These are phyloP conservation scores for Cartodere bifasciata DNA, from an alignment of 2,888 invertebrate species.

Conservation along the genomic window DNA sequence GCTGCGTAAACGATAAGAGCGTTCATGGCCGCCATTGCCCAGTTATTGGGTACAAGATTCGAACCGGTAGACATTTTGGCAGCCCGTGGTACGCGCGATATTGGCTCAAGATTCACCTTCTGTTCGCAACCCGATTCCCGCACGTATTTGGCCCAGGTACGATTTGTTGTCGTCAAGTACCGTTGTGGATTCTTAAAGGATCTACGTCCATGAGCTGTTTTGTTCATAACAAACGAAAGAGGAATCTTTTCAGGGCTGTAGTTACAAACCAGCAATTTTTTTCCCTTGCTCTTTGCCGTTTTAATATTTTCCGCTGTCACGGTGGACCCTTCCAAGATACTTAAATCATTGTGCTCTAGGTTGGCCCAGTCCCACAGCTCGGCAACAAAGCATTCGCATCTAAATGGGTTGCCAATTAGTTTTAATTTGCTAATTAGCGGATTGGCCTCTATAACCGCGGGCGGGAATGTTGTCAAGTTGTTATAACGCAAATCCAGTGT, in stretches of 20 bases:
- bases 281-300: conserved; percentile 50
- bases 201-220: conserved; percentile 40
- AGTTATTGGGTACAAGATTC: conserved; percentile 23
- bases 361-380: conserved; percentile 65
- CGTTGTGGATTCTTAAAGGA: conserved; percentile 44
- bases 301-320: conserved; percentile 48
- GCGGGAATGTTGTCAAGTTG: conserved; percentile 45
- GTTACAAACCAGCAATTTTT: conserved; percentile 49
- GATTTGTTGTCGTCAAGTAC: conserved; percentile 43
- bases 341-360: conserved; percentile 48
- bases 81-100: conserved; percentile 19
- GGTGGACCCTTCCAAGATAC: conserved; percentile 52
- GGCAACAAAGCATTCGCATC: conserved; percentile 54
- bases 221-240: conserved; percentile 39
- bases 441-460: conserved; percentile 43
- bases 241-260: conserved; percentile 46
- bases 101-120: conserved; percentile 17
- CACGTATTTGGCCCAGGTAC: conserved; percentile 62
- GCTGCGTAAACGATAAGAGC: conserved; percentile 32
- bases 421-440: conserved; percentile 47
- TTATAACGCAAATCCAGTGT: conserved; percentile 52
- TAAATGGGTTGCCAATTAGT: conserved; percentile 54
- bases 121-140: conserved; percentile 49
- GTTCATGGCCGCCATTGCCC: conserved; percentile 32
- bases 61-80: conserved; percentile 16